These are phyloP conservation scores for Intellagama lesueurii DNA, from an alignment of 2,797 vertebrate genomes.

Conservation along the genomic window DNA sequence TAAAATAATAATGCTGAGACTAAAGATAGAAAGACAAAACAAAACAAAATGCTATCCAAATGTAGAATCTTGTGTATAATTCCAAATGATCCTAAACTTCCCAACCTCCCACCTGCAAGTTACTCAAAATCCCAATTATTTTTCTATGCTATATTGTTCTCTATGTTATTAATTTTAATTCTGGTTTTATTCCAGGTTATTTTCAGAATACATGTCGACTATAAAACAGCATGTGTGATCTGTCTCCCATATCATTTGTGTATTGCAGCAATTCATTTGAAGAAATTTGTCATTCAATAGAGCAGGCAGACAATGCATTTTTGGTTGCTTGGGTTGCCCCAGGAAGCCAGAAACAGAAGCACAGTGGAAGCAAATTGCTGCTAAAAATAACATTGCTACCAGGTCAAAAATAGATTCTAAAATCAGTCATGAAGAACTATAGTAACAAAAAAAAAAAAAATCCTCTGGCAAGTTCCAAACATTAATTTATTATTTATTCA, in stretches of 20 bases:
- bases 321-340: slow-evolving; percentile 62
- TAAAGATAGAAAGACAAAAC: not conserved
- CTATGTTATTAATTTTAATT: rapidly evolving
- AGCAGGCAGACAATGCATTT: slow-evolving; percentile 53
- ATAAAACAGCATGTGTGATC: slow-evolving; percentile 45
- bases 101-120: not conserved
- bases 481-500: too few relatives aligned
- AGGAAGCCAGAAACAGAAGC: slow-evolving; percentile 53
- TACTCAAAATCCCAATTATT: not conserved
- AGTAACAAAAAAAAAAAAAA: not conserved
- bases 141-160: slow-evolving; percentile 13
- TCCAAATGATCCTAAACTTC: not conserved
- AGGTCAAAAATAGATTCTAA: slow-evolving; percentile 56
- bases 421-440: slow-evolving; percentile 52
- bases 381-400: slow-evolving; percentile 60
- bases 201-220: slow-evolving; percentile 52
- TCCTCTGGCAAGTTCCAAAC: not conserved
- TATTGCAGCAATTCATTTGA: slow-evolving; percentile 62
- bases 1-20: slow-evolving; percentile 1
- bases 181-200: slow-evolving; percentile 18
- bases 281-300: slow-evolving; percentile 68
- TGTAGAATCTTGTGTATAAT: not conserved
- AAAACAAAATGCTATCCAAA: too few relatives aligned
- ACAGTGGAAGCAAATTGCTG: slow-evolving; percentile 59
- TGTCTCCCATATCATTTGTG: slow-evolving; percentile 50